Base-by-base conservation (phyloP, 2,113 vertebrate genomes). In the Oncorhynchus clarkii region DNA sequence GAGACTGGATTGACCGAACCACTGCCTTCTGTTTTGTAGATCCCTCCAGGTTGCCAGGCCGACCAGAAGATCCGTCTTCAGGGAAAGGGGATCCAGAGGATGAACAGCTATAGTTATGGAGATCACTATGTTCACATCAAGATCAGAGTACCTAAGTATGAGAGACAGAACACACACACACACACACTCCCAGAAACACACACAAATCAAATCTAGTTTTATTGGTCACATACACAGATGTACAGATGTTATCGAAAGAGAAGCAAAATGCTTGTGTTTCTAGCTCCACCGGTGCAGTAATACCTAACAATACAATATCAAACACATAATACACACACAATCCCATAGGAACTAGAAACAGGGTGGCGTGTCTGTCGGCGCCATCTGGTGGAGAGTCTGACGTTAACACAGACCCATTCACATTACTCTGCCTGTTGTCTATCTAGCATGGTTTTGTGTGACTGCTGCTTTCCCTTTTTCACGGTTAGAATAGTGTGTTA, bases 81-180 rank as follows among this genome's bases (percentile, higher is more conserved):
- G 59, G 96, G 96, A 26, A 98, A 99, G 85, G 98, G 97, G 71
- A 97, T 99, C 78, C 92, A 94, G 12, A 94, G 91, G 75, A 91
- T 98, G 78, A 97, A 96, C 88, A 97, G 96, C 85, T 96, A 96
- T 0, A 95, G 94, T 78, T 97, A 96, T 0, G 97, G 98, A 76
- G 96, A 99, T 86, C 98, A 99, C 91, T 97, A 96, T 62, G 92
- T 97, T 74, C 96, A 99, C 82, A 90, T 99, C 83, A 99, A 99
- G 92, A 94, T 99, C 72, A 93, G 88, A 90, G 88, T 99, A 78
- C 98, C 98, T 27, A 97, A 94, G 98, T 99, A 90, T 92, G 95
- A 71, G 3, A 2, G 13, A 6, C 62, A 20, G 16, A 39, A 6
- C 6, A 64, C 13, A 18, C 16, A 31, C 3, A 2, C 22, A 24